Conservation (phyloP, 2,797 vertebrate genomes). For the Vespertilio murinus region DNA sequence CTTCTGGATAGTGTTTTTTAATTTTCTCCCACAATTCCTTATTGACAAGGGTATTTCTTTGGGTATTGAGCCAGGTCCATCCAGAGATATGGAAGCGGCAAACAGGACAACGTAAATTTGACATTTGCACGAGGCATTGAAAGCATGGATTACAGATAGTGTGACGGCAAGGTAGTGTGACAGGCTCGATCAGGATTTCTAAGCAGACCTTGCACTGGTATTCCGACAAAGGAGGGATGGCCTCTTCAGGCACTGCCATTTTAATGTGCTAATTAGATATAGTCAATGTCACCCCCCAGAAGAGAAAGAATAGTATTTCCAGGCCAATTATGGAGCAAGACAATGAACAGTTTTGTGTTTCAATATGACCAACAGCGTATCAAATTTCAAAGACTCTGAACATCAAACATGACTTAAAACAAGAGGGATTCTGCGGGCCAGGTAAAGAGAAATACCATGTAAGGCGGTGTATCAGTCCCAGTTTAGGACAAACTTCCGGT, state of each 20-base stretch:
- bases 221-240: slow-evolving; percentile 83
- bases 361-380: background rate
- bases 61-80: slow-evolving; percentile 88
- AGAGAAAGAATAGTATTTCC: background rate
- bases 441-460: background rate
- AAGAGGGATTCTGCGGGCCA: background rate
- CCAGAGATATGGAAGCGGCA: slow-evolving; percentile 93
- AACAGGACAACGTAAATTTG: slow-evolving; percentile 91
- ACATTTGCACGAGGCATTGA: slow-evolving; percentile 91
- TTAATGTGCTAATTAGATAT: slow-evolving; percentile 46
- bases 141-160: slow-evolving; percentile 94
- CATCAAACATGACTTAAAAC: background rate
- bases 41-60: slow-evolving; percentile 90
- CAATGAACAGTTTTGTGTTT: background rate
- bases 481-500: background rate
- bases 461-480: background rate
- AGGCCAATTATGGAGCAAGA: background rate
- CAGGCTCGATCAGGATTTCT: slow-evolving; percentile 93
- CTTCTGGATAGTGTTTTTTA: slow-evolving; percentile 88
- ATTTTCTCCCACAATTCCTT: slow-evolving; percentile 89
- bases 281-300: slow-evolving; percentile 56
- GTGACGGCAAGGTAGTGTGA: slow-evolving; percentile 93
- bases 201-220: slow-evolving; percentile 92
- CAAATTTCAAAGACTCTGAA: background rate
- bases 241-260: slow-evolving; percentile 74